Percentiles rank a stretch among this genome's conserved stretches.
Conservation (phyloP, 2,113 vertebrate species). For the Tor tambroides region DNA sequence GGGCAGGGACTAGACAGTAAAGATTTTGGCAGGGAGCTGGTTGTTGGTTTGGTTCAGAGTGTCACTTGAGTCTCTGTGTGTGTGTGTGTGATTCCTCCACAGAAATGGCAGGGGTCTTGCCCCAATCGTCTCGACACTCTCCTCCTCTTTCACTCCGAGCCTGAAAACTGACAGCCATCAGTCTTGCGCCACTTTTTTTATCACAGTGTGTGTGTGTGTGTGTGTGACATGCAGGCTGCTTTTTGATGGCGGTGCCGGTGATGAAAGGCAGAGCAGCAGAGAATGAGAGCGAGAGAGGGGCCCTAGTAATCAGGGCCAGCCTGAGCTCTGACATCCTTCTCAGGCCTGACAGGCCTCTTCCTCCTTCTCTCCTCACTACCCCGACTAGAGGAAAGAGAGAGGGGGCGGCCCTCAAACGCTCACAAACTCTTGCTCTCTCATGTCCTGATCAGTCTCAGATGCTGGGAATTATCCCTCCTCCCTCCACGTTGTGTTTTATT, state of each 20-base stretch:
- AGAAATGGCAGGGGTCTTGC: conserved; percentile 45
- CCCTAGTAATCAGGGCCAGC: conserved; percentile 94
- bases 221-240: conserved; percentile 71
- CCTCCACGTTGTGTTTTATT: conserved; percentile 59
- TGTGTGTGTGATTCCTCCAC: not conserved
- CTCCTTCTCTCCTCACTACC: conserved; percentile 78
- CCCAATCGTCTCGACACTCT: conserved; percentile 56
- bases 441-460: conserved; percentile 94
- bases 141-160: conserved; percentile 67
- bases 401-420: conserved; percentile 26
- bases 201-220: conserved; percentile 55
- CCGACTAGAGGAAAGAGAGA: conserved; percentile 21
- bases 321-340: conserved; percentile 91
- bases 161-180: conserved; percentile 84
- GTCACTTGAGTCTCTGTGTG: conserved; percentile 72
- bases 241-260: conserved; percentile 81
- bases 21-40: conserved; percentile 46
- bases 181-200: conserved; percentile 66
- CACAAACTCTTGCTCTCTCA: conserved; percentile 68
- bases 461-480: conserved; percentile 80
- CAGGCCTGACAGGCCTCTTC: conserved; percentile 93
- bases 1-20: conserved; percentile 61
- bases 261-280: conserved; percentile 91
- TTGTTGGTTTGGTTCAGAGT: conserved; percentile 69
- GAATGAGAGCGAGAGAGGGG: conserved; percentile 72